Percentiles rank a stretch among this genome's conserved stretches.
Conservation (phyloP, 2,113 vertebrate genomes). For the Cathartes aura region DNA sequence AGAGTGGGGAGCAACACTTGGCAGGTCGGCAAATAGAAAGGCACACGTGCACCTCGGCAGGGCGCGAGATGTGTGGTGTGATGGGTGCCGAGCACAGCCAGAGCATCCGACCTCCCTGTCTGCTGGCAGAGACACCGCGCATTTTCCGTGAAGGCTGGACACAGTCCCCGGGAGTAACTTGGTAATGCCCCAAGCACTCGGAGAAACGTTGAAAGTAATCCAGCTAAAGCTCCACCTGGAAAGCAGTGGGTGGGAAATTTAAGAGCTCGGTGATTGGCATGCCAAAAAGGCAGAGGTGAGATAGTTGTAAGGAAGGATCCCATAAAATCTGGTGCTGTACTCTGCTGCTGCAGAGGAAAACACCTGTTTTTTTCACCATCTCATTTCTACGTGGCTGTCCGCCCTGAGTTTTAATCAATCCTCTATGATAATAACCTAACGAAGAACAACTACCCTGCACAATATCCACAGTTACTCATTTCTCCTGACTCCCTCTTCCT, state of each 20-base stretch:
- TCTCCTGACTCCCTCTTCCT: neutral
- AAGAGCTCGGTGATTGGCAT: neutral
- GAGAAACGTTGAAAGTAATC: constrained; percentile 42
- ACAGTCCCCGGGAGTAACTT: neutral
- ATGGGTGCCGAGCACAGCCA: neutral
- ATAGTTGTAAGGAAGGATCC: neutral
- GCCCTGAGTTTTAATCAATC: neutral
- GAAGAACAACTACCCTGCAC: neutral
- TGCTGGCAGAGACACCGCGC: neutral
- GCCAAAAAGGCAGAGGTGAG: neutral
- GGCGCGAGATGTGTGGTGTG: rapidly evolving
- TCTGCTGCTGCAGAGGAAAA: neutral
- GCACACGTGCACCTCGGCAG: neutral
- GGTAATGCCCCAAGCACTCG: neutral
- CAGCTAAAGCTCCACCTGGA: constrained; percentile 45
- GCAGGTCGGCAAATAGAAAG: neutral
- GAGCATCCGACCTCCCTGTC: rapidly evolving
- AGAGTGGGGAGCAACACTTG: neutral
- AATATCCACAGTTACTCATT: neutral
- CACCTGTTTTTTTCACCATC: neutral
- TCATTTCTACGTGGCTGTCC: neutral
- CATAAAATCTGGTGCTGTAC: neutral
- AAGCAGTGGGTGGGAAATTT: neutral
- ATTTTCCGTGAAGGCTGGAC: neutral
- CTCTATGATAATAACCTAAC: neutral